phyloP scores from a whole-genome alignment of 2,113 vertebrate species.

The Bungarus multicinctus region DNA sequence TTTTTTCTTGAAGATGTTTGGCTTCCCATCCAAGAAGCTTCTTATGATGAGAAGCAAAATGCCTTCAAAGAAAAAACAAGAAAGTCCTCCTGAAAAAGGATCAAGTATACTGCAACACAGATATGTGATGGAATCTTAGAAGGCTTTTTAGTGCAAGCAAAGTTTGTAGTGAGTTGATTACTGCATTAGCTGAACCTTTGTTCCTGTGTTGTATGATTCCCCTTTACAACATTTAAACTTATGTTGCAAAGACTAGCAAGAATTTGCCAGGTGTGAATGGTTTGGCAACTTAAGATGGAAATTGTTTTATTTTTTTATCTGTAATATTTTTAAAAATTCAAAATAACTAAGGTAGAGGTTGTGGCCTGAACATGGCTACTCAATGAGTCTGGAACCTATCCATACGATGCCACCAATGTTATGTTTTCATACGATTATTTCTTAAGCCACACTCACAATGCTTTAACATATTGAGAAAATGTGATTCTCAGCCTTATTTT shows the following conservation, averaged over 20 bases:
- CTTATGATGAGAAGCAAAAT: too few relatives aligned
- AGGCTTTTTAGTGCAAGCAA: neutral
- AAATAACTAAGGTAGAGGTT: neutral
- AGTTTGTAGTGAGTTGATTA: neutral
- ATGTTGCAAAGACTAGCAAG: neutral
- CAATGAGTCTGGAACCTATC: neutral
- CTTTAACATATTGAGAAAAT: neutral
- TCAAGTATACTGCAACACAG: neutral
- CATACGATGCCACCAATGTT: neutral
- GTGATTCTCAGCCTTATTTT: neutral
- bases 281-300: neutral
- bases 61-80: too few relatives aligned
- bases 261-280: neutral
- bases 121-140: neutral
- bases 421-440: neutral
- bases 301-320: neutral
- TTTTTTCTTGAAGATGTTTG: too few relatives aligned
- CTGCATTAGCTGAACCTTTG: neutral
- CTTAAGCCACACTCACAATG: neutral
- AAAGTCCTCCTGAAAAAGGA: too few relatives aligned
- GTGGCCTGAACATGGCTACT: neutral
- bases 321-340: neutral
- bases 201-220: neutral
- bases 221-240: neutral
- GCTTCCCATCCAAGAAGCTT: too few relatives aligned